Evolutionary conservation across 30 jellyfish, hydroid and myxozoan species (phyloP).

Genomic region (Pelagia noctiluca): DNA sequence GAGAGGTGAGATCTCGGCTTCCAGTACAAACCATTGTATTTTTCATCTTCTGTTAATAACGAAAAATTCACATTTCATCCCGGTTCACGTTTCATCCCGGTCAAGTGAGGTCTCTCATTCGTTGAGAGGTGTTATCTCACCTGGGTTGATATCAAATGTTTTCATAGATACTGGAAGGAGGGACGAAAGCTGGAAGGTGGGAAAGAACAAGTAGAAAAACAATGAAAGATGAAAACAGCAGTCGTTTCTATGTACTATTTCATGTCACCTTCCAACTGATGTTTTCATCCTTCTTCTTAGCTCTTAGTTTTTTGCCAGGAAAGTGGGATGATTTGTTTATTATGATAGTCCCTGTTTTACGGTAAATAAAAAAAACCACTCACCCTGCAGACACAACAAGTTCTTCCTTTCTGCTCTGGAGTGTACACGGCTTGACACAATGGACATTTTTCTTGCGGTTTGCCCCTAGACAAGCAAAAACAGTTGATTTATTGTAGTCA

Average conservation of each 20-base stretch:
- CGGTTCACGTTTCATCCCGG: no score
- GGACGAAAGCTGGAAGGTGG: no score
- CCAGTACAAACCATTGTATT: not conserved
- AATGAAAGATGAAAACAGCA: not conserved
- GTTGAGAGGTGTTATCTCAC: no score
- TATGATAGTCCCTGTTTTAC: not conserved
- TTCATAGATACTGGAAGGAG: no score
- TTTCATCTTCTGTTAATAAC: not conserved
- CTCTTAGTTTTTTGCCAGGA: no score
- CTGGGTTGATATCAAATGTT: no score
- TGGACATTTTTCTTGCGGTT: slow-evolving; percentile 97
- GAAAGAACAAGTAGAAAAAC: not conserved
- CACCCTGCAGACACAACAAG: slow-evolving; percentile 86
- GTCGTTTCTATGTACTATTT: not conserved
- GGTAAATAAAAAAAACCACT: not conserved
- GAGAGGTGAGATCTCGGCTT: not conserved
- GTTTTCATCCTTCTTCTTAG: no score
- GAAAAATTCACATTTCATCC: not conserved
- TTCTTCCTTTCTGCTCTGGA: slow-evolving; percentile 90
- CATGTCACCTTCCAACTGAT: not conserved
- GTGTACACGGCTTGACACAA: slow-evolving; percentile 83
- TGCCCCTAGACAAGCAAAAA: no score
- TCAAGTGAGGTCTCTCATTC: no score
- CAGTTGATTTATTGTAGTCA: not conserved
- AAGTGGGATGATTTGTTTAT: no score